Evolutionary conservation across 2,797 vertebrate genomes (phyloP), one percentile per base, ranked within the genome.

Genomic region (Macroramphosus scolopax): DNA sequence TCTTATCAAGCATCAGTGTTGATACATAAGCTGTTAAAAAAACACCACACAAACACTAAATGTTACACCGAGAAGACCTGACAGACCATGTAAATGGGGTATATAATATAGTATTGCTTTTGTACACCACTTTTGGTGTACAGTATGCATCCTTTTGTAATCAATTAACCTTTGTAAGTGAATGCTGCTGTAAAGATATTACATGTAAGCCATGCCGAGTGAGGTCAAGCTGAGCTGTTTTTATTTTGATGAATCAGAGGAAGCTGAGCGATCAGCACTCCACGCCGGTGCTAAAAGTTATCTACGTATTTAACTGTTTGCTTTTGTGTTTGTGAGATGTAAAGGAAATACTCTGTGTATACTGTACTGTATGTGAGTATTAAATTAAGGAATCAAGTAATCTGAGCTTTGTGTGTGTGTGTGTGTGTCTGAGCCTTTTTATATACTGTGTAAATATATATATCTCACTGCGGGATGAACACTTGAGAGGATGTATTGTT

Each of bases 241-340:
- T 81, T 69, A 79, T 78, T 81, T 75, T 68, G 51, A 78, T n/a
- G 77, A 75, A 51, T 63, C 76, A 73, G 74, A 74, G 78, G 48
- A 74, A 77, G 72, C 73, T 77, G 86, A 83, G 69, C 61, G 51
- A 69, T 78, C 70, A 72, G 79, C 76, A 56, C 80, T 83, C 78
- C 77, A 63, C 45, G 74, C 81, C 69, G 90, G 90, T 92, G 90
- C 90, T 92, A 90, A 80, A n/a, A 79, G 64, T 84, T 70, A 68
- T 69, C 75, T 68, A 75, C 66, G 85, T 88, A 80, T 86, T 76
- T 77, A 83, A 76, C 75, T 84, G 85, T 89, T 86, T 85, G 86
- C 84, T 87, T 91, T 87, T 83, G 88, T 91, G 87, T 89, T 76
- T 79, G 89, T 91, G 87, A 87, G 76, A 80, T 81, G 82, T 83